Base-by-base conservation (phyloP, 64 coral and sea anemone genomes). In the Pachyseris speciosa region DNA sequence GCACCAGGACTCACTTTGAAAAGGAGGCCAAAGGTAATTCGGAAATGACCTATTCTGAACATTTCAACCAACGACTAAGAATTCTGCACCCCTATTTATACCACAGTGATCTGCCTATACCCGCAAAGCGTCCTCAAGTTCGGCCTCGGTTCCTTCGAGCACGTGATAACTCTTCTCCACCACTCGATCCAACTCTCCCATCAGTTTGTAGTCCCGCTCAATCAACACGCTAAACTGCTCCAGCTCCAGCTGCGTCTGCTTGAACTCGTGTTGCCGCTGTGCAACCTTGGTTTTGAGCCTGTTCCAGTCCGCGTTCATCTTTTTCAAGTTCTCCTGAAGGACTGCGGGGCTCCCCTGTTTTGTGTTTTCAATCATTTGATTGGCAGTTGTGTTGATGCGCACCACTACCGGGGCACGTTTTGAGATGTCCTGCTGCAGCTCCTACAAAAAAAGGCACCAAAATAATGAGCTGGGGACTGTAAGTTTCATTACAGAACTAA, bases 251-350 rank as follows among this genome's bases (percentile, higher is more conserved):
- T 89, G 69, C 2, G 86, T 89, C 64, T 87, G 69, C 78, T 96
- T 96, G 58, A 96, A 59, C 36, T 92, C 85, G n/a, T 89, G 94
- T 11, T 96, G 90, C 41, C 94, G 92, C 80, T 93, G 85, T 36
- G 94, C 90, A 12, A 96, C 89, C 78, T 96, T 96, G 59, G 83
- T 96, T 65, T 99, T 99, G 8, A 99, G 93, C 63, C 94, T 75
- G 47, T 94, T 72, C 97, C 97, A 99, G 41, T 99, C 97, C 63
- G 85, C 89, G 37, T 99, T 99, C 30, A 99, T 72, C 26, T 89
- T 92, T 78, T 95, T 99, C 10, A 99, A 74, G 47, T 34, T 93
- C 28, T 95, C 97, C 43, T 87, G 84, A 3, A 99, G 59, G 0
- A 69, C 72, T 58, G 87, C 71, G 34, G 97, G 75, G 48, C 83